Conservation (phyloP, 2,797 vertebrate genomes). For the Sternotherus odoratus region DNA sequence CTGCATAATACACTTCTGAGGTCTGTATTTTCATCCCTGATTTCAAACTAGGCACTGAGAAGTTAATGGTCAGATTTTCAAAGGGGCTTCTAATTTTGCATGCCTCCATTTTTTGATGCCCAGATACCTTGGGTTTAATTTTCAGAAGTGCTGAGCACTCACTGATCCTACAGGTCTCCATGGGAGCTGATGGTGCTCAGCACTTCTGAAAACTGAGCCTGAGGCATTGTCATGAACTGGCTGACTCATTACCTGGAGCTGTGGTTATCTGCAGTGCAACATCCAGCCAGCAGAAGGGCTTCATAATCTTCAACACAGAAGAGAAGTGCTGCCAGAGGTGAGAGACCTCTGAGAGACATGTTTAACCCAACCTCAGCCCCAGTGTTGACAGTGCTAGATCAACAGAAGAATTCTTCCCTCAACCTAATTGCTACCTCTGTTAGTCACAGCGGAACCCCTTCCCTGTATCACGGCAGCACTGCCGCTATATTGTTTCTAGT, state of each 20-base stretch:
- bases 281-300: not conserved
- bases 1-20: accelerated
- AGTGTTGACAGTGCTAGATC: not conserved
- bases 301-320: not conserved
- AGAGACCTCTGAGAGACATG: not conserved
- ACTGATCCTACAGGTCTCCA: not conserved
- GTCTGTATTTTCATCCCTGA: not conserved
- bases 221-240: not conserved
- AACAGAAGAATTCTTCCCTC: not conserved
- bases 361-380: not conserved
- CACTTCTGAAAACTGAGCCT: constrained; percentile 49
- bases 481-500: not conserved
- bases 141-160: not conserved
- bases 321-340: not conserved
- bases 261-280: not conserved
- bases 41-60: accelerated
- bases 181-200: constrained; percentile 35
- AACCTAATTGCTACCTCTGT: not conserved
- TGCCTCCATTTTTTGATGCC: not conserved
- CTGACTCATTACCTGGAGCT: not conserved
- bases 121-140: not conserved
- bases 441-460: not conserved
- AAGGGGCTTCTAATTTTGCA: not conserved
- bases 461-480: not conserved
- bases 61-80: not conserved